Evolutionary conservation across 2,113 vertebrate species (phyloP), one percentile per base, ranked within the genome.

Genomic region (Coptodon rendalli): DNA sequence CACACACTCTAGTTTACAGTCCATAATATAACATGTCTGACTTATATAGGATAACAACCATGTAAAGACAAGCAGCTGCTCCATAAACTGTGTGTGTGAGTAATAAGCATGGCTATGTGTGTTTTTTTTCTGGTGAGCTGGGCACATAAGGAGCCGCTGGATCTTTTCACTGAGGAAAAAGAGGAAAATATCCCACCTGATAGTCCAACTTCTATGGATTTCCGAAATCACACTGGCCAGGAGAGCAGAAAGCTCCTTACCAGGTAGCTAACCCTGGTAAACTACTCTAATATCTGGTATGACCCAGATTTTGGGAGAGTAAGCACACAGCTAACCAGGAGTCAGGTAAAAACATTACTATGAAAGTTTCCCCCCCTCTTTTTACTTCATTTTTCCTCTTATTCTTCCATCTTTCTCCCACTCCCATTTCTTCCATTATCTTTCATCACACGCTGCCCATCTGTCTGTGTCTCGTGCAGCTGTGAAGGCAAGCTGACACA

Each of bases 401-500:
- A 40, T 86, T 91, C 38, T 80, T 86, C 87, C 79, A 83, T 87
- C 79, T 52, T 61, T 86, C 45, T 78, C 73, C 73, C 45, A 12
- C 73, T 78, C 45, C 73, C 68, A 83, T 40, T 50, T 11, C 84
- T 83, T 80, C 87, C 81, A 61, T 87, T 84, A 56, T 84, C 86
- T 86, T 80, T 83, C 86, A 79, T 91, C 89, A 85, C 85, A 80
- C 82, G 6, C 88, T 88, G 88, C 88, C 84, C 82, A 82, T 91
- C 83, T 93, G 86, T 89, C 85, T 86, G 50, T 27, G 83, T 90
- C 87, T 91, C 89, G 81, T 83, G 90, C 86, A 93, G 87, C 93
- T 34, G 13, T 38, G 45, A 85, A 80, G 85, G 63, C 87, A 88
- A 84, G 71, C 79, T 83, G 89, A 92, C 88, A 83, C 38, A 56